Evolutionary conservation across 2,888 invertebrate genomes (phyloP).

Genomic region (Silvanus unidentatus): DNA sequence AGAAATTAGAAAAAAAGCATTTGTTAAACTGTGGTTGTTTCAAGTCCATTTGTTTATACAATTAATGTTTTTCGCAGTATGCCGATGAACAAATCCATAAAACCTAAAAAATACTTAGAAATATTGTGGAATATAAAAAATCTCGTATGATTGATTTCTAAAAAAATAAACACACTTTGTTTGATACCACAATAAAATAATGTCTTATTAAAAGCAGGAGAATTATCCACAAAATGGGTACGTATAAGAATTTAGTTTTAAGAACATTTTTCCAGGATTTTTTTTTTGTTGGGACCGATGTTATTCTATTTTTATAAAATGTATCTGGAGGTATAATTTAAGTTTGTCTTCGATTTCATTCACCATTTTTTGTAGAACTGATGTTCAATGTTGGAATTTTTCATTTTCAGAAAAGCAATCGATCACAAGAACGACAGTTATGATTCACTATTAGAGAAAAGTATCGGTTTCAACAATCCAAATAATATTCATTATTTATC

Average conservation of each 20-base stretch:
- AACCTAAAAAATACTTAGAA: background rate
- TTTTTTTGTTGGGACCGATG: too few relatives aligned
- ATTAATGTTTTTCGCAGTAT: constrained; percentile 37
- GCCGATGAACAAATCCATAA: constrained; percentile 22
- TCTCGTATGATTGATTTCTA: constrained; percentile 2
- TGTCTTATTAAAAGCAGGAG: background rate
- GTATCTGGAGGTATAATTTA: too few relatives aligned
- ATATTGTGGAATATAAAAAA: constrained; percentile 1
- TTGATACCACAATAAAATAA: background rate
- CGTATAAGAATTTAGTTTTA: too few relatives aligned
- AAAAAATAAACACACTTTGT: too few relatives aligned
- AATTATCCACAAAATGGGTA: background rate
- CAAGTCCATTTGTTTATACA: constrained; percentile 12
- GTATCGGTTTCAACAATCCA: constrained; percentile 83
- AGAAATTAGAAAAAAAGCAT: constrained; percentile 6
- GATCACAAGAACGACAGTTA: constrained; percentile 74
- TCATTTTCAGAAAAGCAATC: constrained; percentile 63
- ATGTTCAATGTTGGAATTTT: constrained; percentile 21
- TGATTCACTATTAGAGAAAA: constrained; percentile 75
- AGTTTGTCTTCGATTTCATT: too few relatives aligned
- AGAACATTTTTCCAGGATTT: too few relatives aligned
- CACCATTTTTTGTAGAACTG: too few relatives aligned
- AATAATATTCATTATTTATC: constrained; percentile 80
- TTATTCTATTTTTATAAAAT: too few relatives aligned
- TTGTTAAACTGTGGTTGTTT: background rate